Conservation (phyloP, 1,140 invertebrate genomes). For the Tetragonula clypearis region DNA sequence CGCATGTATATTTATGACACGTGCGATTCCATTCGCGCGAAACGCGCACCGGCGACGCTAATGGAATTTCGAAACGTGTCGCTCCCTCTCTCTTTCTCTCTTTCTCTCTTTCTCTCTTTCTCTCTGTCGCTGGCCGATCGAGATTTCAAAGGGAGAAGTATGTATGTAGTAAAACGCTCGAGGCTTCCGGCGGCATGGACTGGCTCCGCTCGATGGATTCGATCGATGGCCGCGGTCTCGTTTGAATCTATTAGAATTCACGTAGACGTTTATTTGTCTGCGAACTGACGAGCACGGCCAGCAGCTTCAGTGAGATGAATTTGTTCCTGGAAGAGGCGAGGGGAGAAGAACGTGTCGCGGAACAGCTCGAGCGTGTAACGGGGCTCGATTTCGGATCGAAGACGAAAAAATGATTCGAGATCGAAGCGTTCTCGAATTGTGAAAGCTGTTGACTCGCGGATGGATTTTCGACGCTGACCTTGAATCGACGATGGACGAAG, state of each 20-base stretch:
- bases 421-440: not conserved
- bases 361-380: not conserved
- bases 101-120: too few relatives aligned
- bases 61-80: constrained; percentile 55
- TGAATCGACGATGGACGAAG: not conserved
- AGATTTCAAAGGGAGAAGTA: constrained; percentile 2
- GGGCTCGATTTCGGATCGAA: too few relatives aligned
- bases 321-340: not conserved
- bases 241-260: constrained; percentile 24
- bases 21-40: constrained; percentile 57
- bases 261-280: not conserved
- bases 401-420: not conserved
- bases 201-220: not conserved
- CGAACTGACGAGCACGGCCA: not conserved
- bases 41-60: constrained; percentile 52
- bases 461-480: not conserved
- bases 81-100: not conserved
- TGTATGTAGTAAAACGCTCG: not conserved
- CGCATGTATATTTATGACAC: constrained; percentile 67
- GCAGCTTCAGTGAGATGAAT: not conserved
- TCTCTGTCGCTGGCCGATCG: constrained; percentile 28
- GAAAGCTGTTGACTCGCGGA: not conserved
- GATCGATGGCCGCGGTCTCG: not conserved
- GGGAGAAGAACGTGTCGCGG: not conserved
- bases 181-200: not conserved